These are phyloP conservation scores for Chrysaora quinquecirrha DNA, from an alignment of 30 jellyfish, hydroid and myxozoan genomes.

Conservation along the genomic window DNA sequence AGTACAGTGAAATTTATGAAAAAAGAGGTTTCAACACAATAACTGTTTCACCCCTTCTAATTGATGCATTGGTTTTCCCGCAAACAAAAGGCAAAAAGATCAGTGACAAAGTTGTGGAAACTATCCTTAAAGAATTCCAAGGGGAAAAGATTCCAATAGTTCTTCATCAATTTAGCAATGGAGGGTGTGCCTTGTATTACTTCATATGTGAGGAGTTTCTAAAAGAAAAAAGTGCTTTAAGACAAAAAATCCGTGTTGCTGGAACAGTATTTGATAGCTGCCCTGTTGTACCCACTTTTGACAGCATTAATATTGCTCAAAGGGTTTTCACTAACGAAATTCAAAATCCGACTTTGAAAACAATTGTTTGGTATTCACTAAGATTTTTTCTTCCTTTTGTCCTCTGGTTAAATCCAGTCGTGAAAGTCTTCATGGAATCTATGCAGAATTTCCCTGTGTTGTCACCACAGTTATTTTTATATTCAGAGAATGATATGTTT, in stretches of 20 bases:
- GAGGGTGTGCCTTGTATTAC: constrained; percentile 73
- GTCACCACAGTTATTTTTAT: constrained; percentile 78
- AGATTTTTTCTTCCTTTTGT: constrained; percentile 27
- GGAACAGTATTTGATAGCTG: constrained; percentile 91
- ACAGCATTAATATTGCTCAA: constrained; percentile 58
- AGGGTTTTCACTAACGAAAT: constrained; percentile 47
- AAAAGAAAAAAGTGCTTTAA: neutral
- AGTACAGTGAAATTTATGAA: constrained; percentile 71
- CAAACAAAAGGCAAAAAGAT: constrained; percentile 58
- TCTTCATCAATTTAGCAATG: constrained; percentile 73
- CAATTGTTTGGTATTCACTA: constrained; percentile 15
- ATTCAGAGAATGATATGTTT: constrained; percentile 62
- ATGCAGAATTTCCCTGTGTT: constrained; percentile 49
- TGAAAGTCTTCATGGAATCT: constrained; percentile 46
- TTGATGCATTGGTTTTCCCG: constrained; percentile 66
- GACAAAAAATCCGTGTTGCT: constrained; percentile 4
- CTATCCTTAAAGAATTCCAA: constrained; percentile 12
- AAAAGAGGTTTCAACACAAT: constrained; percentile 60
- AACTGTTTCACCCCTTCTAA: constrained; percentile 67
- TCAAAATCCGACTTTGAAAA: constrained; percentile 26
- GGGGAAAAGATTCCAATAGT: constrained; percentile 34
- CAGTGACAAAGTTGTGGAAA: constrained; percentile 31
- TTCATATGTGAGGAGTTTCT: constrained; percentile 32
- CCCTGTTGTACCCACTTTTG: constrained; percentile 80
- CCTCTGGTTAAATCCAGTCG: constrained; percentile 65